Conservation (phyloP, 2,888 invertebrate species). For the Brenthis hecate region DNA sequence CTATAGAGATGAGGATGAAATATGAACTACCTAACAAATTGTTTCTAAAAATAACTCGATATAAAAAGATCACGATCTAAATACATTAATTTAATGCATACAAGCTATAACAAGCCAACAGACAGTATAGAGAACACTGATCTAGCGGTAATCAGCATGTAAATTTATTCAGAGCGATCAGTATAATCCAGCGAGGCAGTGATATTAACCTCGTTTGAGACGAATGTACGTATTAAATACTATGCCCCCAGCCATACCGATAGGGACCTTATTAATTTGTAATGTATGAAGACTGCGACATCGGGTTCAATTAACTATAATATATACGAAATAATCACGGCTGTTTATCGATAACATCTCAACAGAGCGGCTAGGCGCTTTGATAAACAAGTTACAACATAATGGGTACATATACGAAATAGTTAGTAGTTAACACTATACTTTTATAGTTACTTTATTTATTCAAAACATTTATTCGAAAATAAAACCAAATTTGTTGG, state of each 20-base stretch:
- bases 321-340: slow-evolving; percentile 23
- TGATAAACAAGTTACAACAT: slow-evolving; percentile 7
- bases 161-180: slow-evolving; percentile 78
- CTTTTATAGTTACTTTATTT: background rate
- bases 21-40: slow-evolving; percentile 6
- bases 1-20: background rate
- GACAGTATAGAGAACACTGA: slow-evolving; percentile 68
- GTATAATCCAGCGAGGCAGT: slow-evolving; percentile 68
- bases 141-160: slow-evolving; percentile 73
- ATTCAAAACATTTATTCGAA: background rate
- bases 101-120: slow-evolving; percentile 61
- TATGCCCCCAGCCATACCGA: slow-evolving; percentile 55
- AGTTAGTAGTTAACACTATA: slow-evolving; percentile 7
- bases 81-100: slow-evolving; percentile 60
- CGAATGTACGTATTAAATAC: slow-evolving; percentile 63
- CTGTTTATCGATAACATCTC: slow-evolving; percentile 29
- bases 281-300: slow-evolving; percentile 27
- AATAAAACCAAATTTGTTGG: slow-evolving; percentile 1
- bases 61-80: slow-evolving; percentile 30
- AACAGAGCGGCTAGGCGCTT: background rate
- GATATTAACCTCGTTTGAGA: slow-evolving; percentile 74
- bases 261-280: slow-evolving; percentile 62
- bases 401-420: background rate
- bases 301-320: slow-evolving; percentile 15
- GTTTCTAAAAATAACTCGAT: background rate